phyloP scores from a whole-genome alignment of 2,113 vertebrate species.

The Oreochromis spilurus region DNA sequence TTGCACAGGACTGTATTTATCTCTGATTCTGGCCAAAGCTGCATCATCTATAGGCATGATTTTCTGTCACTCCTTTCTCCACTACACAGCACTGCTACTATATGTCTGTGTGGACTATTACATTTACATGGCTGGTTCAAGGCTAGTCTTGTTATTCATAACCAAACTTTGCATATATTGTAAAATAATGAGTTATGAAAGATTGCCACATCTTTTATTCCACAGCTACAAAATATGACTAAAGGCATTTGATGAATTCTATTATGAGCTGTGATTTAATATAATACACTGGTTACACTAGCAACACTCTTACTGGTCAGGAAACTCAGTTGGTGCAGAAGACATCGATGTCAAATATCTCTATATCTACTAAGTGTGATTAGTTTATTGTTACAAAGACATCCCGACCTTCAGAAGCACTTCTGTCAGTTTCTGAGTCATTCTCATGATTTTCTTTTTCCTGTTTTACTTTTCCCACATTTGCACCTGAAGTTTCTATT shows the following conservation, averaged over 20 bases:
- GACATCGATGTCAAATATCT: background rate
- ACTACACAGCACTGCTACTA: background rate
- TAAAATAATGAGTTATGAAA: background rate
- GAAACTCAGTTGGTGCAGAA: too few species aligned
- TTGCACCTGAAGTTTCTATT: conserved; percentile 5
- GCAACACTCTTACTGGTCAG: too few species aligned
- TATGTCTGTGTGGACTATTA: background rate
- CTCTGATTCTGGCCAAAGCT: background rate
- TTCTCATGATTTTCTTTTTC: background rate
- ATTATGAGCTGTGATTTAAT: too few species aligned
- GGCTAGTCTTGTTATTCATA: background rate
- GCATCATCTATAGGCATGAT: background rate
- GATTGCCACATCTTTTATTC: background rate
- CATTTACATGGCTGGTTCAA: background rate
- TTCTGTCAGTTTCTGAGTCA: background rate
- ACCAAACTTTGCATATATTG: background rate
- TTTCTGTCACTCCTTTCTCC: background rate
- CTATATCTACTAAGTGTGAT: background rate
- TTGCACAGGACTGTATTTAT: background rate
- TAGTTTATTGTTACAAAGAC: background rate
- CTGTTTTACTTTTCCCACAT: background rate
- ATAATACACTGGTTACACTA: too few species aligned
- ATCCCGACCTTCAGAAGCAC: background rate
- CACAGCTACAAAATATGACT: background rate
- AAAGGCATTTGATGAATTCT: too few species aligned